Evolutionary conservation across 2,888 invertebrate species (phyloP), one percentile per base, ranked within the genome.

Genomic region (Diarsia mendica): DNA sequence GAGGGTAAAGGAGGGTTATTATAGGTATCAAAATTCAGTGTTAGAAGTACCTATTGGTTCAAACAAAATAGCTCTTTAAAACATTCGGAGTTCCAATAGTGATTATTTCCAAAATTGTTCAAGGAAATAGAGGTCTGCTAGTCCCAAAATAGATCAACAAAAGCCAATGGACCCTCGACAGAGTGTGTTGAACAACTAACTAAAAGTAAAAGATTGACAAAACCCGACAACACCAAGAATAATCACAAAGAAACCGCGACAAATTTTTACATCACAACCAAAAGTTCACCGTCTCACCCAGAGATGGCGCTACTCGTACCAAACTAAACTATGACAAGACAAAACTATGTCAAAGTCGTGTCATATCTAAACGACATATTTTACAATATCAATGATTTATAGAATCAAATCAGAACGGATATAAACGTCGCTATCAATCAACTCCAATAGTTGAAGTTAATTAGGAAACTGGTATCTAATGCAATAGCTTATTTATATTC

Each of bases 281-380:
- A 28, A 39, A 90, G 91, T 94, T 90, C 89, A 2, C 2, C 51
- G 3, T 3, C 0, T 1, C 5, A 3, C 23, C 60, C 80, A 90
- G 82, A 95, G 95, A 95, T 95, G 95, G 93, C 94, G 93, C 80
- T 88, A 93, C 84, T 55, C 15, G 89, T 89, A 79, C 48, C 86
- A 66, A 83, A 69, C 44, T 74, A 49, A 76, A 75, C 67, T 63
- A 39, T 39, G 69, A 78, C 76, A 67, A 15, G 23, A 76, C 76
- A 67, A 88, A 94, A 91, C 88, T 93, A 83, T 94, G 94, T 93
- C 94, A 94, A 94, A 94, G 92, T 88, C 93, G 90, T 90, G 90
- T 89, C 89, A 88, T 87, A 89, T 93, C 92, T 89, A 86, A 88
- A 90, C 87, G 88, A 85, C 89, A 86, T 87, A 91, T 91, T 93